Conservation (phyloP, 2,113 vertebrate genomes). For the Trochalopteron elliotii region DNA sequence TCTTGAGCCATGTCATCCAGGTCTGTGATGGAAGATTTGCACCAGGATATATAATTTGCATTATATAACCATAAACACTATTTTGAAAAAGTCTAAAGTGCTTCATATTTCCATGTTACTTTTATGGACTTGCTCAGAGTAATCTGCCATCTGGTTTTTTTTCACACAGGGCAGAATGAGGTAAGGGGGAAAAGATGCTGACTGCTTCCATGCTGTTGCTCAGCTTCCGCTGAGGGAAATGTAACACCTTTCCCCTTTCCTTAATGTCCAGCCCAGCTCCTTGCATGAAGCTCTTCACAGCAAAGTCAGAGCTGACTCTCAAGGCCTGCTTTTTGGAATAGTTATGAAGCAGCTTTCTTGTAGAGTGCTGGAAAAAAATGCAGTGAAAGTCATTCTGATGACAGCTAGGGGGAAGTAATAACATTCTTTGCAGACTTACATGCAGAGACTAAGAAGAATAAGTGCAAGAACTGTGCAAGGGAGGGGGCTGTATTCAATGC, state of each 20-base stretch:
- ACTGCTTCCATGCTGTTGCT: background rate
- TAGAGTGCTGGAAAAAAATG: background rate
- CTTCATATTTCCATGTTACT: background rate
- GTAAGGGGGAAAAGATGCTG: background rate
- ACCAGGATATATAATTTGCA: background rate
- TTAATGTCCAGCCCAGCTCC: background rate
- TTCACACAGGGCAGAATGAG: background rate
- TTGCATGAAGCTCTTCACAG: background rate
- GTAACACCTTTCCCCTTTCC: background rate
- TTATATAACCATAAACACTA: background rate
- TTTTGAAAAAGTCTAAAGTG: background rate
- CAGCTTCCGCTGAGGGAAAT: background rate
- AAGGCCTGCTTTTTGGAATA: background rate
- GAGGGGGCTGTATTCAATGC: background rate
- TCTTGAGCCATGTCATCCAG: background rate
- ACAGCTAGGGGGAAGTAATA: constrained; percentile 8
- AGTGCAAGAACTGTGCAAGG: background rate
- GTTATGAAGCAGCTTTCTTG: background rate
- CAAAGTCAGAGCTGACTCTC: background rate
- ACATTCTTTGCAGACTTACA: background rate
- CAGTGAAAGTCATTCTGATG: background rate
- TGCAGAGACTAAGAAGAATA: background rate
- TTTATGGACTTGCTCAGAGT: background rate
- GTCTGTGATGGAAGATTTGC: background rate
- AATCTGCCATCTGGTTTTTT: background rate